A percentile compares a stretch with the other conserved stretches of the same genome.
Conservation (phyloP, 1,140 invertebrate species). For the Platorchestia sp. region DNA sequence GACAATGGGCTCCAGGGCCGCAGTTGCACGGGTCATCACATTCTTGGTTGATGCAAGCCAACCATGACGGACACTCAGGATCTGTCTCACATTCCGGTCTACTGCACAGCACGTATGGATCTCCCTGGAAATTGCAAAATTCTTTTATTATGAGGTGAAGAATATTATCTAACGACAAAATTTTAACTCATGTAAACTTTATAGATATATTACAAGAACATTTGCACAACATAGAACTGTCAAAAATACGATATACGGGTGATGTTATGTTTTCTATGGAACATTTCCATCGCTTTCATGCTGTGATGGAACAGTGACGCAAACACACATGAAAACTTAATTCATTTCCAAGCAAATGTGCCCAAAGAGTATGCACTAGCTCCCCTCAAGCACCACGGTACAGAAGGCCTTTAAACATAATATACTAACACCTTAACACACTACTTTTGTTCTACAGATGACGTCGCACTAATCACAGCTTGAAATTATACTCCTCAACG, state of each 20-base stretch:
- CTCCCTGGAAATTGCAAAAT: constrained; percentile 73
- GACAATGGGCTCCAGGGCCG: constrained; percentile 83
- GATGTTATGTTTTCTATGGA: background rate
- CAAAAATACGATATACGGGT: background rate
- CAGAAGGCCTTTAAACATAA: no score
- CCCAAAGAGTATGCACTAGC: no score
- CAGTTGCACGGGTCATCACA: constrained; percentile 81
- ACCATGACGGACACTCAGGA: constrained; percentile 80
- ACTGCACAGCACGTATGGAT: constrained; percentile 82
- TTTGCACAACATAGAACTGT: background rate
- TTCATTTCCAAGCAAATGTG: no score
- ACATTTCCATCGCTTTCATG: no score
- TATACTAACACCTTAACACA: no score
- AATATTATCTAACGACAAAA: background rate
- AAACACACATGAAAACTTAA: no score
- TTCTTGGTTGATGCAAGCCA: constrained; percentile 86
- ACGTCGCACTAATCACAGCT: no score
- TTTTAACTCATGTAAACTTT: background rate
- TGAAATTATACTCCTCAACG: no score
- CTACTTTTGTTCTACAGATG: no score
- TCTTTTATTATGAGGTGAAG: background rate
- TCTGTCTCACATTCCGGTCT: constrained; percentile 83
- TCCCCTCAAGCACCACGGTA: no score
- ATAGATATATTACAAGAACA: background rate
- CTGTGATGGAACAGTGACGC: no score